A percentile compares a stretch with the other conserved stretches of the same genome.
phyloP scores from a whole-genome alignment of 92 coral and sea anemone genomes.

The Pocillopora grandis region DNA sequence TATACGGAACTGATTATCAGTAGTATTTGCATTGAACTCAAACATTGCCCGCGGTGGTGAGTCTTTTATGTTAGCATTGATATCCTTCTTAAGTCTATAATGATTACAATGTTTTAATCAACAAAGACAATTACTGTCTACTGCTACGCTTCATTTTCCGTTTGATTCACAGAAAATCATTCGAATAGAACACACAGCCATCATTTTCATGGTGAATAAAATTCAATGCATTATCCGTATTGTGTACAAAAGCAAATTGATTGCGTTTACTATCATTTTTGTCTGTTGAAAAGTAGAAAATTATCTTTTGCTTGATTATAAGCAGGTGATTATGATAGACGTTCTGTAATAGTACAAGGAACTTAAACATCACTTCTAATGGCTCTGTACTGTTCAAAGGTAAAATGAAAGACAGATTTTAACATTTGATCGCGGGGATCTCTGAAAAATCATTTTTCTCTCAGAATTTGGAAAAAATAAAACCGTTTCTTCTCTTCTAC shows the following conservation, averaged over 20 bases:
- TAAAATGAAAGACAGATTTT: too few relatives aligned
- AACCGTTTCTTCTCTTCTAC: too few relatives aligned
- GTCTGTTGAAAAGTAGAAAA: background rate
- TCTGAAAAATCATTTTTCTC: too few relatives aligned
- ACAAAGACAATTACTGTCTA: background rate
- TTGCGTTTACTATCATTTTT: background rate
- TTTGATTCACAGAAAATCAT: background rate
- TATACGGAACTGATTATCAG: constrained; percentile 16
- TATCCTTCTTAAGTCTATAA: background rate
- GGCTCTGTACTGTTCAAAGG: too few relatives aligned
- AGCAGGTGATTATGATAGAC: too few relatives aligned
- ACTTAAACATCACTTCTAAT: background rate
- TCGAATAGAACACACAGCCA: background rate
- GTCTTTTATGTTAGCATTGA: constrained; percentile 15
- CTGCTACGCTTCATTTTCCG: background rate
- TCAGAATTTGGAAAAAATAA: too few relatives aligned
- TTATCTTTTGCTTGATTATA: background rate
- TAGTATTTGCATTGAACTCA: constrained; percentile 26
- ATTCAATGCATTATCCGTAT: background rate
- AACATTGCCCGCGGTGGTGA: constrained; percentile 24
- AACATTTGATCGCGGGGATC: too few relatives aligned
- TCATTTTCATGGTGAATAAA: background rate
- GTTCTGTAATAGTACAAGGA: too few relatives aligned
- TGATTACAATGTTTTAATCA: background rate
- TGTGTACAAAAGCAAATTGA: background rate